These are phyloP conservation scores for Pachyuromys duprasi DNA, from an alignment of 2,797 vertebrate genomes.

Conservation along the genomic window DNA sequence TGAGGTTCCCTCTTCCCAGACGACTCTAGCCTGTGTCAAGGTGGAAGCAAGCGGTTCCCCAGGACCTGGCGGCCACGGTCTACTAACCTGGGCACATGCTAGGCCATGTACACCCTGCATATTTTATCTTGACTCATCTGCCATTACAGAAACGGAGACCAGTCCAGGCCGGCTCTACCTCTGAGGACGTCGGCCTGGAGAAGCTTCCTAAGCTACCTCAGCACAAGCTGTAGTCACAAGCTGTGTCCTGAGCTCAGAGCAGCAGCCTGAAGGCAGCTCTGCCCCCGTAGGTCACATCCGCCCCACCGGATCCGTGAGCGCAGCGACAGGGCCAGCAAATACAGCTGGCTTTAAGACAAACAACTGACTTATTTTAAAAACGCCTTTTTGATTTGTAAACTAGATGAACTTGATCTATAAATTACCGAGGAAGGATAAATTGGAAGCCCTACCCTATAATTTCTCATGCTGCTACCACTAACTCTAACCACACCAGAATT, in stretches of 20 bases:
- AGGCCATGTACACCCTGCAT: background rate
- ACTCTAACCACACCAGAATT: conserved; percentile 66
- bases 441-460: conserved; percentile 65
- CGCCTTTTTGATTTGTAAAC: conserved; percentile 60
- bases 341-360: conserved; percentile 49
- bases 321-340: conserved; percentile 14
- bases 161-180: background rate
- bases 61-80: background rate
- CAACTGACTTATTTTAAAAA: conserved; percentile 57
- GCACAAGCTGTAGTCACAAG: background rate
- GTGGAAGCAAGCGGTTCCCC: background rate
- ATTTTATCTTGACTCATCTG: background rate
- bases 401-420: conserved; percentile 76
- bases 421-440: conserved; percentile 74
- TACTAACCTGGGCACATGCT: background rate
- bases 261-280: background rate
- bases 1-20: background rate
- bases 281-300: background rate
- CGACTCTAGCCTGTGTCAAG: background rate
- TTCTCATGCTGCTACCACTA: conserved; percentile 62
- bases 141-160: background rate
- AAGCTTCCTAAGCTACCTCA: background rate
- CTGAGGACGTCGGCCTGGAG: background rate
- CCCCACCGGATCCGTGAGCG: background rate
- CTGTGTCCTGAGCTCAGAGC: background rate